A percentile compares a stretch with the other conserved stretches of the same genome.
Evolutionary conservation across 2,888 invertebrate genomes (phyloP).

Genomic region (Polia nebulosa): DNA sequence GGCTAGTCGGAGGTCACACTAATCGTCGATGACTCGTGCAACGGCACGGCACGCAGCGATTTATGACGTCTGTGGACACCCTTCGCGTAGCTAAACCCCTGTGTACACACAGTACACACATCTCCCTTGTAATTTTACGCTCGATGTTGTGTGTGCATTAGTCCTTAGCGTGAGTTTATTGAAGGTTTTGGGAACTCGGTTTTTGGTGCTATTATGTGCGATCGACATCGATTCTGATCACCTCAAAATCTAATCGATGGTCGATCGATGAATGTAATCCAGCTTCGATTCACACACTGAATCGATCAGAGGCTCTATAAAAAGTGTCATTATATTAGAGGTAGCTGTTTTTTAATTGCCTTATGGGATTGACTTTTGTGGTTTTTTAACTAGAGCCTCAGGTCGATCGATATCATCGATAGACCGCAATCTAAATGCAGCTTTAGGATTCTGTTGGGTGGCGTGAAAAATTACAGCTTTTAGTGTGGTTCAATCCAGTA

Average conservation of each 20-base stretch:
- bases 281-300: too few relatives aligned
- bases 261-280: not conserved
- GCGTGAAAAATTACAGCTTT: conserved; percentile 40
- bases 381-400: too few relatives aligned
- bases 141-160: conserved; percentile 43
- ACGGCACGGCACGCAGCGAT: conserved; percentile 72
- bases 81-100: conserved; percentile 71
- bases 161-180: conserved; percentile 33
- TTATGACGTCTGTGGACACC: conserved; percentile 78
- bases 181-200: conserved; percentile 11
- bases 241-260: not conserved
- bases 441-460: conserved; percentile 16
- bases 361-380: too few relatives aligned
- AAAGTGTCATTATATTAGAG: not conserved
- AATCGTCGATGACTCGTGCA: conserved; percentile 77
- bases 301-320: too few relatives aligned
- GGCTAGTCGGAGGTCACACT: conserved; percentile 69
- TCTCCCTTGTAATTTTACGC: conserved; percentile 62
- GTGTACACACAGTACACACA: conserved; percentile 68
- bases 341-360: too few relatives aligned
- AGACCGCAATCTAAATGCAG: not conserved
- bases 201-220: conserved; percentile 3
- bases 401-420: conserved; percentile 1
- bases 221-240: not conserved
- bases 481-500: conserved; percentile 24